These are phyloP conservation scores for Baronia brevicornis DNA, from an alignment of 2,888 invertebrate genomes.

Conservation along the genomic window DNA sequence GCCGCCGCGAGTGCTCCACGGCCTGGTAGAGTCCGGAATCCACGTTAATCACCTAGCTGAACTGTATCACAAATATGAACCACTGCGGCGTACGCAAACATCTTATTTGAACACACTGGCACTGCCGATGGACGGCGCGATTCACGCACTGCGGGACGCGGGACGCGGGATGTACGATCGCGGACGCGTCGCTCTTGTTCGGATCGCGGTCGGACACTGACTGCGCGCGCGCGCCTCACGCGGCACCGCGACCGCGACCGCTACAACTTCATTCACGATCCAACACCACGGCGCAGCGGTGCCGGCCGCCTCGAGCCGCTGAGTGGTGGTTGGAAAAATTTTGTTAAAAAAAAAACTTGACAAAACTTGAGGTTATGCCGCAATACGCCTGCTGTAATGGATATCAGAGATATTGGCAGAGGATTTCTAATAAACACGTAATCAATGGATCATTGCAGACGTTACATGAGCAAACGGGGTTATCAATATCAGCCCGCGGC, in stretches of 20 bases:
- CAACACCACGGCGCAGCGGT: conserved; percentile 14
- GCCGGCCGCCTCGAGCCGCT: conserved; percentile 23
- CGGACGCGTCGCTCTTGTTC: conserved; percentile 44
- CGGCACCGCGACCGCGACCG: conserved; percentile 22
- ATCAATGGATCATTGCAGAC: no score
- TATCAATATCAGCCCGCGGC: no score
- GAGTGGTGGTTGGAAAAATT: no score
- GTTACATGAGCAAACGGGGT: no score
- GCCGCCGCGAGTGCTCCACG: conserved; percentile 70
- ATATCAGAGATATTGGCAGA: no score
- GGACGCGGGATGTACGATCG: conserved; percentile 35
- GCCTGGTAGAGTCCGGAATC: conserved; percentile 71
- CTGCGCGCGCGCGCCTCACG: conserved; percentile 27
- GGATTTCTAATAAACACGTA: no score
- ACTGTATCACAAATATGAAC: conserved; percentile 58
- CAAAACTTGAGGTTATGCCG: no score
- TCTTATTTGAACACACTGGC: conserved; percentile 55
- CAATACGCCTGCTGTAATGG: no score
- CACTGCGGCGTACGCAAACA: conserved; percentile 63
- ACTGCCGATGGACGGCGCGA: conserved; percentile 44
- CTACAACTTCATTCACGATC: conserved; percentile 21
- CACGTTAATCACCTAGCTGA: conserved; percentile 60
- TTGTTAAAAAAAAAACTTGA: no score
- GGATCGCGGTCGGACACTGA: conserved; percentile 58
- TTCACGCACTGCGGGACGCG: conserved; percentile 34